Percentiles rank a stretch among this genome's conserved stretches.
phyloP scores from a whole-genome alignment of 1,140 invertebrate species.

The Drosophila tani region DNA sequence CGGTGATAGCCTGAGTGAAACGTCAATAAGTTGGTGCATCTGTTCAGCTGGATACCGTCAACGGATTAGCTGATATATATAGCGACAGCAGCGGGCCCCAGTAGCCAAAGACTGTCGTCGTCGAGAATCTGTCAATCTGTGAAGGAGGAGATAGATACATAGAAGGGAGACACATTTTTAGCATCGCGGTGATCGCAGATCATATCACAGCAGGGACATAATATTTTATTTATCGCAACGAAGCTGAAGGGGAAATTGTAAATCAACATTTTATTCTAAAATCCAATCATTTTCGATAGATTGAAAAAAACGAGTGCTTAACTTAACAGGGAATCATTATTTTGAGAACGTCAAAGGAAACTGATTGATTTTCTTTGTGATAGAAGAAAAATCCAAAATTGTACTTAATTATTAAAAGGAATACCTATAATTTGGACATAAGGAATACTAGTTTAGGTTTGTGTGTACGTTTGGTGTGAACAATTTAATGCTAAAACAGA shows the following conservation, averaged over 20 bases:
- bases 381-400: conserved; percentile 57
- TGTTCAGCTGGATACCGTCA: conserved; percentile 41
- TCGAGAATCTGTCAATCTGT: conserved; percentile 23
- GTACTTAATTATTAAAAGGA: conserved; percentile 62
- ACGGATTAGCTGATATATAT: conserved; percentile 31
- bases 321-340: conserved; percentile 41
- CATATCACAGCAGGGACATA: conserved; percentile 37
- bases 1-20: conserved; percentile 64
- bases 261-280: conserved; percentile 20
- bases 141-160: conserved; percentile 20
- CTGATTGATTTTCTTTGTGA: conserved; percentile 56
- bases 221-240: conserved; percentile 26
- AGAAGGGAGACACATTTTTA: conserved; percentile 18
- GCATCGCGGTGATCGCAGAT: conserved; percentile 38
- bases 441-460: conserved; percentile 26
- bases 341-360: conserved; percentile 28
- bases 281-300: conserved; percentile 27
- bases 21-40: conserved; percentile 40
- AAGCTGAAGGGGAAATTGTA: conserved; percentile 21
- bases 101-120: conserved; percentile 7
- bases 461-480: conserved; percentile 29
- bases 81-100: conserved; percentile 12
- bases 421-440: conserved; percentile 47
- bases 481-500: conserved; percentile 24
- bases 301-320: conserved; percentile 34